A percentile compares a stretch with the other conserved stretches of the same genome.
phyloP scores from a whole-genome alignment of 1,140 invertebrate species.

The Diachasmimorpha longicaudata region DNA sequence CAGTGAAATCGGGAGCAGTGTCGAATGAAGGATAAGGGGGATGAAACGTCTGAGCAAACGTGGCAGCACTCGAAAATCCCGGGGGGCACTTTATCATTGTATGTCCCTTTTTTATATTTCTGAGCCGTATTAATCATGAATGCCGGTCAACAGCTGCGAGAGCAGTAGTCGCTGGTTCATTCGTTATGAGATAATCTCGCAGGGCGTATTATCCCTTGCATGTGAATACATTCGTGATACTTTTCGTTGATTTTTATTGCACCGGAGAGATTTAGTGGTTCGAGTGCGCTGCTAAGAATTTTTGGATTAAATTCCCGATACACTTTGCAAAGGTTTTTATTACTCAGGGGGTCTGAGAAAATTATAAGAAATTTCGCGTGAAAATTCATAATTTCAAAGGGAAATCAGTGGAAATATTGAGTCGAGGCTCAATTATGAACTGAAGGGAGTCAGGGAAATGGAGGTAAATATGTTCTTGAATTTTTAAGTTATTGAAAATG shows the following conservation, averaged over 20 bases:
- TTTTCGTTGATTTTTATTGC: background rate
- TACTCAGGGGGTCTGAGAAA: no score
- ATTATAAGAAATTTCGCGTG: no score
- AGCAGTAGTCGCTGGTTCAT: background rate
- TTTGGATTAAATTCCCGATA: no score
- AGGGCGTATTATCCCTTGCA: background rate
- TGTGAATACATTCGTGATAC: background rate
- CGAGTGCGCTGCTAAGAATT: no score
- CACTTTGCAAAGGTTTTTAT: no score
- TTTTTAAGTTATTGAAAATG: no score
- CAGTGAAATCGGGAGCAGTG: background rate
- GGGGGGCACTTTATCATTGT: background rate
- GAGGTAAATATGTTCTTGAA: no score
- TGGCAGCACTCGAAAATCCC: background rate
- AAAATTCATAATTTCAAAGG: no score
- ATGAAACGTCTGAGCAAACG: background rate
- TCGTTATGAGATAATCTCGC: background rate
- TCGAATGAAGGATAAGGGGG: background rate
- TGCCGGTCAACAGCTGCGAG: slow-evolving; percentile 1
- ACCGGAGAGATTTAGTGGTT: no score
- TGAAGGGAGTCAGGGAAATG: no score
- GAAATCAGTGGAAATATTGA: no score
- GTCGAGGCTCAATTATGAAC: no score
- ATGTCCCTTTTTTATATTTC: background rate
- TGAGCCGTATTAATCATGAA: slow-evolving; percentile 1